Evolutionary conservation across 2,113 vertebrate genomes (phyloP).

Genomic region (Seriola quinqueradiata): DNA sequence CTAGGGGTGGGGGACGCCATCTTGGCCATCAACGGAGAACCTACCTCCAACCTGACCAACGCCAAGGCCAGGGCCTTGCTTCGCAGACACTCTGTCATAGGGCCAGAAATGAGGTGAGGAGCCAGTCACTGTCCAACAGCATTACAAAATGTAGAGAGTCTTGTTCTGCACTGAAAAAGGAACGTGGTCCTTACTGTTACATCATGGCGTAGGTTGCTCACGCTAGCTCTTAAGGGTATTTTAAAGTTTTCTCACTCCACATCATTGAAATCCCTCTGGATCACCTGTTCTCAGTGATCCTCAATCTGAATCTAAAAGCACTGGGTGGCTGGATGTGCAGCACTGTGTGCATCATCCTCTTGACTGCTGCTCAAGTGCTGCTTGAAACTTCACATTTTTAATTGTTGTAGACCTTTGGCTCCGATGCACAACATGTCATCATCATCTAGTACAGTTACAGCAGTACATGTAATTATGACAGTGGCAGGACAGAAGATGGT

Average conservation of each 20-base stretch:
- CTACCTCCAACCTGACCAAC: slow-evolving; percentile 89
- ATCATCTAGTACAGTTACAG: neutral
- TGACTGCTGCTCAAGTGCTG: slow-evolving; percentile 6
- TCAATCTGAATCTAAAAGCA: neutral
- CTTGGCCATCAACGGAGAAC: slow-evolving; percentile 93
- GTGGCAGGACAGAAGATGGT: too few relatives aligned
- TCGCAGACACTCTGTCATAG: slow-evolving; percentile 94
- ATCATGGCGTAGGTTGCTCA: slow-evolving; percentile 2
- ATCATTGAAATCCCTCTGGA: neutral
- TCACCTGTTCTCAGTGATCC: slow-evolving; percentile 2
- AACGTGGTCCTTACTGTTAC: neutral
- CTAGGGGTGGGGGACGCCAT: slow-evolving; percentile 94
- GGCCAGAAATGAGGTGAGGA: slow-evolving; percentile 94
- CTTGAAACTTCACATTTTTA: slow-evolving; percentile 22
- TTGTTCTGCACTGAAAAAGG: neutral
- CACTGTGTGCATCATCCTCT: slow-evolving; percentile 19
- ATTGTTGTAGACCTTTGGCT: neutral
- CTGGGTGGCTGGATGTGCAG: neutral
- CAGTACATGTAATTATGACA: neutral
- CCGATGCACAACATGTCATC: neutral
- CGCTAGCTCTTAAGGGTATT: neutral
- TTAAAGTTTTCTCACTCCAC: neutral
- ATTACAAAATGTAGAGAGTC: neutral
- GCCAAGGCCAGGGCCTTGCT: slow-evolving; percentile 93
- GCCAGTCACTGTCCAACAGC: slow-evolving; percentile 7